Evolutionary conservation across 2,888 invertebrate species (phyloP).

Genomic region (Lasioglossum marginatum): DNA sequence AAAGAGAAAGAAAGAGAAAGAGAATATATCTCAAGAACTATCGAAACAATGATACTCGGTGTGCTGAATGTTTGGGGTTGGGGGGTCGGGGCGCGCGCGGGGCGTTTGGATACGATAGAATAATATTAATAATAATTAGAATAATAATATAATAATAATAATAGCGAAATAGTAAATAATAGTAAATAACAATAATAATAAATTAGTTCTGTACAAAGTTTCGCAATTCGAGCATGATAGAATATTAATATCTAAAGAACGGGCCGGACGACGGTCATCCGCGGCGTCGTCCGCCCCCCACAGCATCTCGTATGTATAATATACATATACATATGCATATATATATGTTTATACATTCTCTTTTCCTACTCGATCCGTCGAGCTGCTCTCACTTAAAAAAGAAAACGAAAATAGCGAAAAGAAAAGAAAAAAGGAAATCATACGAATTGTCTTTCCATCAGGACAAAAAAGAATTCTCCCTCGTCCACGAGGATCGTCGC

Average conservation of each 20-base stretch:
- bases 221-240: conserved; percentile 77
- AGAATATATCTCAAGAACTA: conserved; percentile 14
- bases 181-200: conserved; percentile 84
- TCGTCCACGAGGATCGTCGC: conserved; percentile 29
- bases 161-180: conserved; percentile 74
- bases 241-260: conserved; percentile 81
- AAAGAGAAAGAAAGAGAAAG: conserved; percentile 3
- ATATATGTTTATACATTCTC: conserved; percentile 25
- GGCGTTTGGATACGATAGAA: conserved; percentile 70
- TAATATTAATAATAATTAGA: conserved; percentile 69
- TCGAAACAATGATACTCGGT: conserved; percentile 79
- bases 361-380: conserved; percentile 18
- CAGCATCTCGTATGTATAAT: conserved; percentile 74
- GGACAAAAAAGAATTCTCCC: conserved; percentile 15
- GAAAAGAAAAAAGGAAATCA: background rate
- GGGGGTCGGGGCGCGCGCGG: background rate
- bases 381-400: conserved; percentile 28
- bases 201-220: conserved; percentile 84
- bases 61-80: background rate
- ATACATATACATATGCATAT: conserved; percentile 28
- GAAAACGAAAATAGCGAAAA: background rate
- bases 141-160: conserved; percentile 74
- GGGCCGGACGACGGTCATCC: conserved; percentile 54
- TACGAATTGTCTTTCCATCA: conserved; percentile 15
- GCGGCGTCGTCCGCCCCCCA: conserved; percentile 68